Evolutionary conservation across 2,113 vertebrate genomes (phyloP), one percentile per base, ranked within the genome.

Genomic region (Dendropsophus ebraccatus): DNA sequence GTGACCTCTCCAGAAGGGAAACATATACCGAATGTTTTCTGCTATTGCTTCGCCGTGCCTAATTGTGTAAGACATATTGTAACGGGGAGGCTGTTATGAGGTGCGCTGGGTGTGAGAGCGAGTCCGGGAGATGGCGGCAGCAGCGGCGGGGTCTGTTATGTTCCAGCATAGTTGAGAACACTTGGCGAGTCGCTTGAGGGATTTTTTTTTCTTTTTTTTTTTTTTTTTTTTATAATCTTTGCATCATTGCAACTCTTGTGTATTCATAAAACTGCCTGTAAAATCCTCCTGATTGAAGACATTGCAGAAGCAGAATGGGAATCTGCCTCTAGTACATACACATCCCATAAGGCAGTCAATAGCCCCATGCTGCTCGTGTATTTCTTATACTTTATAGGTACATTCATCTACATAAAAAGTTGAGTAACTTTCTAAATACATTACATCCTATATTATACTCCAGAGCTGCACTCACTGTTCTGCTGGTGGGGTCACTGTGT

Each of bases 1-100:
- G 52, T 60, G 69, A 84, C 82, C 70, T 84, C 65, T 72, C 65
- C 81, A 56, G 81, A 54, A 73, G 81, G 81, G 81, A 49, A 73
- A 84, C 60, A 74, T 54, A 56, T 70, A 73, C 52, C 9, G 52
- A 74, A 84, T 45, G 70, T 74, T 74, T 19, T 60, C 37, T 84
- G 47, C 50, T n/a, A 72, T 56, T 60, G 82, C 52, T 30, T n/a
- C 8, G 62, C 49, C 45, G 62, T 73, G 70, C 69, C 69, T 84
- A 84, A 84, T 84, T 73, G 70, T 84, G 69, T 74, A 84, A 84
- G 70, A 84, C 82, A 60, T 41, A 84, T 74, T 74, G 54, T 47
- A 72, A 25, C 78, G 47, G 78, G 78, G 78, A n/a, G 73, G 82
- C 30, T 74, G 41, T 75, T 72, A 47, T 81, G 58, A 32, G 65